Conservation (phyloP, 2,888 invertebrate genomes). For the Morpho achilles region DNA sequence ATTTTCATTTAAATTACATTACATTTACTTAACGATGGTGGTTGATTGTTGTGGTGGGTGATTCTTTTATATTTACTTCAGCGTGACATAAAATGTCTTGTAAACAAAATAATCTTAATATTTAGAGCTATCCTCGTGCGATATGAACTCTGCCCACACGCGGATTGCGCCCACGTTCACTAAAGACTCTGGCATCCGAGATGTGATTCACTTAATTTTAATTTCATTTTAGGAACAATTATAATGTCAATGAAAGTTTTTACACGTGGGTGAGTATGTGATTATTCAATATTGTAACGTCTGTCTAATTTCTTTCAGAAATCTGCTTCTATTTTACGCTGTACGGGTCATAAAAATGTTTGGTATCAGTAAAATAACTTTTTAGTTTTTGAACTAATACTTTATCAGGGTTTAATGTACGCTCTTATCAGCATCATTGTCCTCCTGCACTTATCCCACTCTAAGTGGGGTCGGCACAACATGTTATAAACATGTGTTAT, state of each 20-base stretch:
- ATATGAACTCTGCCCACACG: constrained; percentile 14
- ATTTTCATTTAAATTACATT: no score
- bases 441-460: no score
- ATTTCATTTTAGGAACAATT: constrained; percentile 2
- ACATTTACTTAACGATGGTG: no score
- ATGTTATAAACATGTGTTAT: no score
- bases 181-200: constrained; percentile 7
- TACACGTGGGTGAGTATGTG: not conserved
- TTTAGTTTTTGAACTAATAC: no score
- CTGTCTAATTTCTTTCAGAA: not conserved
- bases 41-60: no score
- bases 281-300: no score
- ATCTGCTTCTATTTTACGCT: not conserved
- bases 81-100: constrained; percentile 11
- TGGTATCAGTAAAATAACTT: no score
- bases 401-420: no score
- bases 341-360: no score
- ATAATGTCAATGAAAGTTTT: not conserved
- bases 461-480: no score
- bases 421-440: no score
- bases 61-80: constrained; percentile 5
- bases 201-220: constrained; percentile 9
- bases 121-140: constrained; percentile 12
- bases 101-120: constrained; percentile 18
- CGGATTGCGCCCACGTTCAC: constrained; percentile 4